Evolutionary conservation across 2,888 invertebrate species (phyloP).

Genomic region (Catonia carolina): DNA sequence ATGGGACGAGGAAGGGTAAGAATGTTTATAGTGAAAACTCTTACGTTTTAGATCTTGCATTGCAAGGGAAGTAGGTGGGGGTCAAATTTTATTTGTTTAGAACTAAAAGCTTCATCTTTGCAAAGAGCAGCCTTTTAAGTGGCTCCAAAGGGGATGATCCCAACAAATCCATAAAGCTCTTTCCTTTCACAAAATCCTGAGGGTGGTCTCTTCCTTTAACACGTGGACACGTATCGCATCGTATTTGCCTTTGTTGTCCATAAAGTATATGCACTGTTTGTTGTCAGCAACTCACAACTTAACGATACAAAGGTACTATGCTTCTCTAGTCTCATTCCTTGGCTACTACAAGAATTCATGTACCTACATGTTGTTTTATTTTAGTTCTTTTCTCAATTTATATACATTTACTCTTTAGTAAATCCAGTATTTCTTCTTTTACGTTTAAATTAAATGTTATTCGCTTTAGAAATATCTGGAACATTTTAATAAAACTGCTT

Average conservation of each 20-base stretch:
- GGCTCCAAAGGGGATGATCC: constrained; percentile 12
- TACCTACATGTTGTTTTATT: no score
- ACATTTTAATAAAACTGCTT: no score
- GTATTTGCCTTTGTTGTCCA: constrained; percentile 1
- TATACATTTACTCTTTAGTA: no score
- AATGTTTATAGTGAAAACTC: neutral
- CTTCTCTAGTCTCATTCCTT: no score
- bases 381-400: no score
- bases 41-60: neutral
- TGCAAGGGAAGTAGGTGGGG: neutral
- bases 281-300: no score
- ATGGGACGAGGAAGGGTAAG: neutral
- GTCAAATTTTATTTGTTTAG: neutral
- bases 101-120: constrained; percentile 10
- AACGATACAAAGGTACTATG: constrained; percentile 1
- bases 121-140: constrained; percentile 4
- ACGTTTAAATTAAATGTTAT: no score
- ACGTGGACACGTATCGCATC: constrained; percentile 5
- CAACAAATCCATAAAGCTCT: constrained; percentile 9
- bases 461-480: no score
- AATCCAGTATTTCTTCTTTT: no score
- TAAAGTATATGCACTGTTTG: no score
- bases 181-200: constrained; percentile 10
- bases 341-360: no score
- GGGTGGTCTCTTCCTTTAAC: constrained; percentile 3